These are phyloP conservation scores for Xestia rhomboidea DNA, from an alignment of 2,888 invertebrate species.

Conservation along the genomic window DNA sequence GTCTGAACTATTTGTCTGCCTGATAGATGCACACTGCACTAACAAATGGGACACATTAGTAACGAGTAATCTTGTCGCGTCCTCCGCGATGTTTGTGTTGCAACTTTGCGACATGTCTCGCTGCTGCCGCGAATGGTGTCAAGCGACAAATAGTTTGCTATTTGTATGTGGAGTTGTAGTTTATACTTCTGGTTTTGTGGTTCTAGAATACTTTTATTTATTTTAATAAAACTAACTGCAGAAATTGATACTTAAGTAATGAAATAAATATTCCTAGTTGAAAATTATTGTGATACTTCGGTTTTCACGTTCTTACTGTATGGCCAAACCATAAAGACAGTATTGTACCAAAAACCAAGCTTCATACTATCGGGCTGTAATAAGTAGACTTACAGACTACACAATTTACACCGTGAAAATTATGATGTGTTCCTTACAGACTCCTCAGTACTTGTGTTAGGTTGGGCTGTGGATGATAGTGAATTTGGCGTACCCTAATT, in stretches of 20 bases:
- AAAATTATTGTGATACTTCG: background rate
- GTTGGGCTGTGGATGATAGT: background rate
- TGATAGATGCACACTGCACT: constrained; percentile 40
- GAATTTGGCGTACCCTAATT: background rate
- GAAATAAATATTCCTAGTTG: background rate
- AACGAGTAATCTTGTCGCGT: constrained; percentile 53
- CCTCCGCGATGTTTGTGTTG: constrained; percentile 47
- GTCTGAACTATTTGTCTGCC: constrained; percentile 23
- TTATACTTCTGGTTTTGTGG: background rate
- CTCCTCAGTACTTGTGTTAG: background rate
- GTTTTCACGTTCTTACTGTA: background rate
- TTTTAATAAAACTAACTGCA: background rate
- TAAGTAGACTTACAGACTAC: background rate
- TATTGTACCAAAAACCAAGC: background rate
- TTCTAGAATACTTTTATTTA: background rate
- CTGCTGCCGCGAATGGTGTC: constrained; percentile 22
- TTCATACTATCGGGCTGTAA: background rate
- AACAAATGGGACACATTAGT: constrained; percentile 54
- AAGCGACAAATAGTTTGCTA: constrained; percentile 48
- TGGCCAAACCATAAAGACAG: background rate
- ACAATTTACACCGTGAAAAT: background rate
- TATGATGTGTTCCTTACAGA: background rate
- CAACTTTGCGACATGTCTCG: constrained; percentile 48
- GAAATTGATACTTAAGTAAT: background rate
- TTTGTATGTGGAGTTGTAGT: constrained; percentile 34